phyloP scores from a whole-genome alignment of 2,888 invertebrate genomes.

The Drosophila meridiana region DNA sequence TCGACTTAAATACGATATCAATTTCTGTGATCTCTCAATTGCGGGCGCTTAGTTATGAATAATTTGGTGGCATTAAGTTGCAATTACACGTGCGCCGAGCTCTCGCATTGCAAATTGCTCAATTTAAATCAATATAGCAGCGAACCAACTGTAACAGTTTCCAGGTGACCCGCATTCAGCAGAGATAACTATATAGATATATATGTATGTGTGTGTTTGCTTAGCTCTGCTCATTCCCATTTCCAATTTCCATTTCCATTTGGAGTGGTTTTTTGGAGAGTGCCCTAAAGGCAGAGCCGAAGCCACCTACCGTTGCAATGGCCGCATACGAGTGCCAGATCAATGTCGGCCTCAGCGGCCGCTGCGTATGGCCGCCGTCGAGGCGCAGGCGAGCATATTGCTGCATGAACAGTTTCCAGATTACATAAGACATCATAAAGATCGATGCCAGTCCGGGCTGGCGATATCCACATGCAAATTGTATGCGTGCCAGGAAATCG shows the following conservation, averaged over 20 bases:
- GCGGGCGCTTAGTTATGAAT: slow-evolving; percentile 43
- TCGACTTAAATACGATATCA: not conserved
- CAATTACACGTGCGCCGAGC: slow-evolving; percentile 49
- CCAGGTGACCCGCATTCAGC: slow-evolving; percentile 52
- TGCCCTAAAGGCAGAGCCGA: slow-evolving; percentile 27
- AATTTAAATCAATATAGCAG: slow-evolving; percentile 72
- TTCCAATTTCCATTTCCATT: slow-evolving; percentile 31
- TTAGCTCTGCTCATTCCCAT: slow-evolving; percentile 15
- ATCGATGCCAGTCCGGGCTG: slow-evolving; percentile 51
- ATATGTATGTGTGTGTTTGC: not conserved
- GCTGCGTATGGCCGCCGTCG: slow-evolving; percentile 72
- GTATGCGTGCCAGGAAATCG: slow-evolving; percentile 77
- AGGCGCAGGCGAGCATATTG: slow-evolving; percentile 82
- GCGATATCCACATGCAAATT: slow-evolving; percentile 77
- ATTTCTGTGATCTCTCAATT: slow-evolving; percentile 48
- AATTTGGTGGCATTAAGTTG: slow-evolving; percentile 55
- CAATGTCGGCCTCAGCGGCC: slow-evolving; percentile 63
- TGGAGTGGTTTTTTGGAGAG: slow-evolving; percentile 21
- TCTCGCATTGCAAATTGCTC: slow-evolving; percentile 64
- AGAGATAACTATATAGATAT: not conserved
- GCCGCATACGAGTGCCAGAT: slow-evolving; percentile 76
- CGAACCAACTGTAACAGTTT: slow-evolving; percentile 11
- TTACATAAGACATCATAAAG: slow-evolving; percentile 83
- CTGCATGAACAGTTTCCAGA: slow-evolving; percentile 84
- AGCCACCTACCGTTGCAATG: slow-evolving; percentile 57